phyloP scores from a whole-genome alignment of 2,888 invertebrate species.

The Ferrisia virgata region DNA sequence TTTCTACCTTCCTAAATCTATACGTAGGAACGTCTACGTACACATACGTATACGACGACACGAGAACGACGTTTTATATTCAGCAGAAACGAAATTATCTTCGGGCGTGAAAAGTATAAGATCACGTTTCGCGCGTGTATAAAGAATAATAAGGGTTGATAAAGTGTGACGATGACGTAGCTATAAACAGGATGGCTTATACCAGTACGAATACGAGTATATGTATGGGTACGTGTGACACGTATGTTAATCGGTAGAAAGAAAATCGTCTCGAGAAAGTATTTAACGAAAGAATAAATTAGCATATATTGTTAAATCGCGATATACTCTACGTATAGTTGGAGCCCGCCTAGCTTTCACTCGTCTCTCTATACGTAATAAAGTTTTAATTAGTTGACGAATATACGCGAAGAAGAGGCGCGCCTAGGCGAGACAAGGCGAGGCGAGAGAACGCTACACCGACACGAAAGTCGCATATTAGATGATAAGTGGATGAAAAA shows the following conservation, averaged over 20 bases:
- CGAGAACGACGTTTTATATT: neutral
- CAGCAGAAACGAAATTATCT: neutral
- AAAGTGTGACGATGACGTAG: neutral
- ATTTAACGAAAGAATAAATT: constrained; percentile 8
- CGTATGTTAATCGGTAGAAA: neutral
- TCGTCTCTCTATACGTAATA: neutral
- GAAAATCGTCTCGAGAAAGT: neutral
- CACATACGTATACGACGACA: neutral
- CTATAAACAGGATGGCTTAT: neutral
- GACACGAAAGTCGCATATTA: no score
- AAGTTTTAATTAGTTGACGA: neutral
- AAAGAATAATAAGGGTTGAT: neutral
- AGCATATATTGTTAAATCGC: neutral
- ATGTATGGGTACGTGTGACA: neutral
- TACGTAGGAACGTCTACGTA: no score
- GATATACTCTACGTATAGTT: neutral
- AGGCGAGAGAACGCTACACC: no score
- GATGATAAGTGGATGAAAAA: neutral
- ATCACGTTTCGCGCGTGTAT: neutral
- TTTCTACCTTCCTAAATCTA: no score
- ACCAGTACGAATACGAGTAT: no score
- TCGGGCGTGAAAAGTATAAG: neutral
- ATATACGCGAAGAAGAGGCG: neutral
- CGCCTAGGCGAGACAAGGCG: no score
- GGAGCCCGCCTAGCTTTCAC: no score